phyloP scores from a whole-genome alignment of 2,113 vertebrate genomes.

The Phodopus roborovskii region DNA sequence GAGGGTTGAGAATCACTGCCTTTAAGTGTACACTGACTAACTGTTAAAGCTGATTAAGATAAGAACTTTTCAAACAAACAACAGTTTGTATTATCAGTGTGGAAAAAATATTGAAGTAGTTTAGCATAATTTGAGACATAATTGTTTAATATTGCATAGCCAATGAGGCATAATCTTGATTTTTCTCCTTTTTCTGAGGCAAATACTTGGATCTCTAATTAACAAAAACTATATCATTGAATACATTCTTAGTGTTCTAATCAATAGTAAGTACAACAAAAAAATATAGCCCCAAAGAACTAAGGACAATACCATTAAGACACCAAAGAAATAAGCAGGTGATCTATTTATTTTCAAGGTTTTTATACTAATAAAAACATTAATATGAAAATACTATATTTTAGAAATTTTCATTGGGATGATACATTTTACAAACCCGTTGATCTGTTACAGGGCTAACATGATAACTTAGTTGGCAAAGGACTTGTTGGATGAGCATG shows the following conservation, averaged over 20 bases:
- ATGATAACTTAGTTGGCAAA: not conserved
- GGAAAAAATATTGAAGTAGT: conserved; percentile 13
- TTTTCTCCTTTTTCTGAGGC: not conserved
- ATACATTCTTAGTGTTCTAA: not conserved
- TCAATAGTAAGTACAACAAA: not conserved
- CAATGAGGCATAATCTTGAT: not conserved
- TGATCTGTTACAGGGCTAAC: not conserved
- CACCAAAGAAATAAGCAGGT: not conserved
- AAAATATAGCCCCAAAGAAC: not conserved
- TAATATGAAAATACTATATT: not conserved
- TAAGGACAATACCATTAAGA: not conserved
- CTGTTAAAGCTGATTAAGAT: not conserved
- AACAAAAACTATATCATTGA: conserved; percentile 19
- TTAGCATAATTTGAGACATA: not conserved
- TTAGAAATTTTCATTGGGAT: not conserved
- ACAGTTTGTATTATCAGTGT: not conserved
- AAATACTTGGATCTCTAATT: not conserved
- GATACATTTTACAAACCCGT: not conserved
- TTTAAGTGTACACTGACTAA: not conserved
- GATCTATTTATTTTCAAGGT: conserved; percentile 7
- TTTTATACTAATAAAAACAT: not conserved
- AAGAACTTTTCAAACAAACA: not conserved
- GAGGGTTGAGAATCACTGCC: too few relatives aligned
- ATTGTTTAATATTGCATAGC: not conserved
- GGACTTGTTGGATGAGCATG: not conserved